Evolutionary conservation across 2,113 vertebrate genomes (phyloP).

Genomic region (Amphilophus citrinellus): DNA sequence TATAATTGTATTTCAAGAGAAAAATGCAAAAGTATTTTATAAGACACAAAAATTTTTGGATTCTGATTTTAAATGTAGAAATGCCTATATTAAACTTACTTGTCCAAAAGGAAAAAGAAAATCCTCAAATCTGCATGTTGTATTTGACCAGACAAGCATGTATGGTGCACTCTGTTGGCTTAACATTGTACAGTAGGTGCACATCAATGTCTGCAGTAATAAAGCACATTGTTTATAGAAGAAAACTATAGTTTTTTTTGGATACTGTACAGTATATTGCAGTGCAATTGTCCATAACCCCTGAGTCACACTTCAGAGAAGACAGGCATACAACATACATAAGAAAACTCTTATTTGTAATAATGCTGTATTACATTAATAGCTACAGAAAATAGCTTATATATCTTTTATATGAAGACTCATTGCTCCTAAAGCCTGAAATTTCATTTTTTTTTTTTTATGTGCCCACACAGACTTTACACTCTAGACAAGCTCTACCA

Average conservation of each 20-base stretch:
- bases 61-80: slow-evolving; percentile 58
- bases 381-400: slow-evolving; percentile 34
- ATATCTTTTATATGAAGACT: slow-evolving; percentile 17
- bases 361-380: slow-evolving; percentile 56
- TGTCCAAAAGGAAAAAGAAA: slow-evolving; percentile 78
- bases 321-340: slow-evolving; percentile 78
- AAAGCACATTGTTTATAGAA: slow-evolving; percentile 86
- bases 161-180: slow-evolving; percentile 90
- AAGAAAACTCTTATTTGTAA: slow-evolving; percentile 57
- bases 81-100: slow-evolving; percentile 82
- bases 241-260: slow-evolving; percentile 88
- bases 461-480: slow-evolving; percentile 33
- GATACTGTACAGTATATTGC: slow-evolving; percentile 74
- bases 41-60: background rate
- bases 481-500: slow-evolving; percentile 19
- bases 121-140: slow-evolving; percentile 84
- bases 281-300: slow-evolving; percentile 89
- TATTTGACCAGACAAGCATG: slow-evolving; percentile 83
- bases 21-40: background rate
- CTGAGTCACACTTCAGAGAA: slow-evolving; percentile 96
- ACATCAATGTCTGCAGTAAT: slow-evolving; percentile 83
- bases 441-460: background rate
- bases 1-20: background rate
- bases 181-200: slow-evolving; percentile 83
- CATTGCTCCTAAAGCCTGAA: background rate